Conservation (phyloP, 2,888 invertebrate genomes). For the Cerceris rybyensis region DNA sequence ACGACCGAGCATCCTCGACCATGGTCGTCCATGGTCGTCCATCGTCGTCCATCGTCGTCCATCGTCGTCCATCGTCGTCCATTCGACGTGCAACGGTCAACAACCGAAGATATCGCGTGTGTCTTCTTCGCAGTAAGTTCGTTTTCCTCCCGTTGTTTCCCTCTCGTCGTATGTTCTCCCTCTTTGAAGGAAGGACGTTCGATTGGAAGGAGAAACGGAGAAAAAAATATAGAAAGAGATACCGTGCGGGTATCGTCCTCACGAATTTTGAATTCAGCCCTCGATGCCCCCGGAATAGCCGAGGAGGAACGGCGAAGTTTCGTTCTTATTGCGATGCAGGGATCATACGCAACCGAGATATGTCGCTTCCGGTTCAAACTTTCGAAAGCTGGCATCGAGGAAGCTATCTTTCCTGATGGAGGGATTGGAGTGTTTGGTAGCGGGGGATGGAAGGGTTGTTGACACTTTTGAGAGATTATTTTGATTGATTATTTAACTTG, state of each 20-base stretch:
- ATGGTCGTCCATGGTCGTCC: constrained; percentile 54
- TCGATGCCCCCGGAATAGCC: constrained; percentile 1
- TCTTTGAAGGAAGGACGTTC: neutral
- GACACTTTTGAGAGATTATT: too few species aligned
- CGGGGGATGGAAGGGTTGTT: too few species aligned
- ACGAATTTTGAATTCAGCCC: constrained; percentile 23
- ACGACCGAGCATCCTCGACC: constrained; percentile 11
- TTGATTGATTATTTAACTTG: too few species aligned
- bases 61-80: constrained; percentile 61
- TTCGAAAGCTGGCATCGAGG: constrained; percentile 19
- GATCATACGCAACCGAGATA: constrained; percentile 36
- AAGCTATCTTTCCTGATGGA: neutral
- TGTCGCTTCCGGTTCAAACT: constrained; percentile 41
- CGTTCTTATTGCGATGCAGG: constrained; percentile 44
- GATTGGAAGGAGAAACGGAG: neutral
- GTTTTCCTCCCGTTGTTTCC: neutral
- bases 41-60: constrained; percentile 49
- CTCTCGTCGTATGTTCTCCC: neutral
- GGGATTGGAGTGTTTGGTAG: too few species aligned
- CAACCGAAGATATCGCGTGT: constrained; percentile 66
- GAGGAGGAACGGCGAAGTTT: constrained; percentile 17
- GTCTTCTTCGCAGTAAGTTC: constrained; percentile 11
- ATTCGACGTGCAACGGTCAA: constrained; percentile 68
- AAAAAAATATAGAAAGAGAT: neutral
- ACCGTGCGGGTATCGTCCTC: constrained; percentile 15